Percentiles rank a stretch among this genome's conserved stretches.
Evolutionary conservation across 1,140 invertebrate genomes (phyloP).

Genomic region (Rhizoglyphus robini): DNA sequence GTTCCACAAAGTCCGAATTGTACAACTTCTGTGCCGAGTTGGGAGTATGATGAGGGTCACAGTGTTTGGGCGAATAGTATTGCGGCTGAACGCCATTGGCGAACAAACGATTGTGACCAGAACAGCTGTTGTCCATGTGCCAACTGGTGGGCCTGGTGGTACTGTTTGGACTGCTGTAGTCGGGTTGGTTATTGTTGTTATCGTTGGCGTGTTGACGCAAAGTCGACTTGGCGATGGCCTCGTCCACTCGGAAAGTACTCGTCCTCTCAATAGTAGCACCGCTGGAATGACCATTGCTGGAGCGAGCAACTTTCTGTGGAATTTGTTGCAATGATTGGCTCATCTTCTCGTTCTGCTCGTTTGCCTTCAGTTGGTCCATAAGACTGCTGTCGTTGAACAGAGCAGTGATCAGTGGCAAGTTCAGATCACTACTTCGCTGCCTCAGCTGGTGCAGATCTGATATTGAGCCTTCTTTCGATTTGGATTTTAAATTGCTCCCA

Average conservation of each 20-base stretch:
- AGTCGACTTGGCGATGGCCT: constrained; percentile 6
- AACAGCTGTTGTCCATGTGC: constrained; percentile 7
- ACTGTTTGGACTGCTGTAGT: background rate
- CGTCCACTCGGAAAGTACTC: constrained; percentile 6
- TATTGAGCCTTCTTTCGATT: constrained; percentile 8
- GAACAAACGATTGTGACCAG: background rate
- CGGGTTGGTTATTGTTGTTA: background rate
- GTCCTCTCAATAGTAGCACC: background rate
- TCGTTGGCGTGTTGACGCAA: background rate
- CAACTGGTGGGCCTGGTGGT: constrained; percentile 12
- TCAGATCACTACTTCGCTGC: constrained; percentile 70
- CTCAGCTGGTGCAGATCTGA: constrained; percentile 42
- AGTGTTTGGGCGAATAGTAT: too few relatives aligned
- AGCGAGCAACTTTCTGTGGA: background rate
- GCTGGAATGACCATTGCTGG: background rate
- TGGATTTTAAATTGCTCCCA: background rate
- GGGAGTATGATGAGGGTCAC: background rate
- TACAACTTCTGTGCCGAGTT: too few relatives aligned
- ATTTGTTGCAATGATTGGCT: background rate
- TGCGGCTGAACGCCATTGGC: background rate
- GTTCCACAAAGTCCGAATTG: constrained; percentile 3
- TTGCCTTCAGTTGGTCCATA: constrained; percentile 23
- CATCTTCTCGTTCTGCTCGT: background rate
- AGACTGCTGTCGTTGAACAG: constrained; percentile 68
- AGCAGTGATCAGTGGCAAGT: constrained; percentile 71